Conservation (phyloP, 1,140 invertebrate genomes). For the Ceratina calcarata region DNA sequence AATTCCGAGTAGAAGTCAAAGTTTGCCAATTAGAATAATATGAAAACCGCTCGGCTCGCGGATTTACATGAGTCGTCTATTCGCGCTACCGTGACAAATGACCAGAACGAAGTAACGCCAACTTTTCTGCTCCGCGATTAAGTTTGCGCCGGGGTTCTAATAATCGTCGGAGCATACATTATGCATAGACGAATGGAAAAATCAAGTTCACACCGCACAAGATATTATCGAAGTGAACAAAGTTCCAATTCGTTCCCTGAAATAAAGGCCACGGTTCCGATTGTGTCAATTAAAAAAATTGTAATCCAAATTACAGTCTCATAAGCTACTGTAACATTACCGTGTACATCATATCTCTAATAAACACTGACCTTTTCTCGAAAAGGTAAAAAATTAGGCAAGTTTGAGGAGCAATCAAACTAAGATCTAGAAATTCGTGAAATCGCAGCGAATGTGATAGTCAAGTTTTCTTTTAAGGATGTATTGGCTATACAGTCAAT, state of each 20-base stretch:
- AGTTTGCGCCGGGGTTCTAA: constrained; percentile 14
- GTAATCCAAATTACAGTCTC: background rate
- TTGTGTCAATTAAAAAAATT: background rate
- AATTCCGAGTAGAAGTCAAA: constrained; percentile 39
- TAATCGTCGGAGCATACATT: constrained; percentile 31
- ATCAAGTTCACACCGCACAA: background rate
- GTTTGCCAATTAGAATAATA: constrained; percentile 54
- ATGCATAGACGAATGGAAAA: constrained; percentile 23
- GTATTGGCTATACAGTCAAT: no score
- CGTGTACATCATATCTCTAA: background rate
- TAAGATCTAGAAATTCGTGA: no score
- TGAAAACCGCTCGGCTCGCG: constrained; percentile 40
- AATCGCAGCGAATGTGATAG: no score
- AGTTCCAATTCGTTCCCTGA: background rate
- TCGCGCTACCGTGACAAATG: constrained; percentile 45
- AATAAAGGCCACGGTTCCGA: background rate
- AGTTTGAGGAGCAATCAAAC: no score
- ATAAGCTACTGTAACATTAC: background rate
- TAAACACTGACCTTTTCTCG: no score
- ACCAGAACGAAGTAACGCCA: constrained; percentile 48
- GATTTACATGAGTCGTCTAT: constrained; percentile 51
- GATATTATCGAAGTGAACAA: background rate
- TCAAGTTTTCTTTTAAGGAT: no score
- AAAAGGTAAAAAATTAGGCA: no score
- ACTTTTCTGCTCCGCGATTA: constrained; percentile 30